Evolutionary conservation across 2,888 invertebrate species (phyloP).

Genomic region (Cheilosia urbana): DNA sequence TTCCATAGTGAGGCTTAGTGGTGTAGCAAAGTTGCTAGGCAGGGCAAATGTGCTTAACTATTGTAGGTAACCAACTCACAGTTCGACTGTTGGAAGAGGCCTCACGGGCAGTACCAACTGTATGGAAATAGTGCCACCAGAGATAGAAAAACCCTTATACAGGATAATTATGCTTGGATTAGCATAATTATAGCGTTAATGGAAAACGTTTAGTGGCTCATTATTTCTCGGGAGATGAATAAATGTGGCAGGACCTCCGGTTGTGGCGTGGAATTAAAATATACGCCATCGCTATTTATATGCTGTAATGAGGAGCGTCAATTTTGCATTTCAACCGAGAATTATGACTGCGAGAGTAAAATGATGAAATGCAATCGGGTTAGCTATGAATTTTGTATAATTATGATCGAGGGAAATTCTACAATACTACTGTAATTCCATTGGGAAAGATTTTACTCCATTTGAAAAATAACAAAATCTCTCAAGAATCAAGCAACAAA

Average conservation of each 20-base stretch:
- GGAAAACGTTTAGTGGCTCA: conserved; percentile 75
- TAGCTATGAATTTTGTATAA: neutral
- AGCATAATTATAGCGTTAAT: conserved; percentile 74
- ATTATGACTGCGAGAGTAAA: neutral
- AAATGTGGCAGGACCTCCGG: conserved; percentile 62
- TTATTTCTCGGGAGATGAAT: conserved; percentile 71
- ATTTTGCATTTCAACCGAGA: conserved; percentile 54
- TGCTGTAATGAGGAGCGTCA: conserved; percentile 55
- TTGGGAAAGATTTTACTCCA: no score
- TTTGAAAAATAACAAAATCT: no score
- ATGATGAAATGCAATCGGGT: conserved; percentile 20
- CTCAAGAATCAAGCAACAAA: no score
- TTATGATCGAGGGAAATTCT: neutral
- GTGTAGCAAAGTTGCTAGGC: neutral
- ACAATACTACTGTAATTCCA: no score
- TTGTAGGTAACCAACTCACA: conserved; percentile 31
- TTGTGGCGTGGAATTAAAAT: conserved; percentile 59
- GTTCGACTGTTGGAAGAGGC: conserved; percentile 34
- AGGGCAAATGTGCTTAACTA: conserved; percentile 36
- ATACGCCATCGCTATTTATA: conserved; percentile 18
- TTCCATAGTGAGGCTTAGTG: conserved; percentile 15
- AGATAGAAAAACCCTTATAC: conserved; percentile 60
- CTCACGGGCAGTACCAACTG: conserved; percentile 15
- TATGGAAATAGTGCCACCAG: conserved; percentile 31
- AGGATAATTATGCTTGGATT: conserved; percentile 72